phyloP scores from a whole-genome alignment of 1,140 invertebrate species.

The Plectrocnemia conspersa region DNA sequence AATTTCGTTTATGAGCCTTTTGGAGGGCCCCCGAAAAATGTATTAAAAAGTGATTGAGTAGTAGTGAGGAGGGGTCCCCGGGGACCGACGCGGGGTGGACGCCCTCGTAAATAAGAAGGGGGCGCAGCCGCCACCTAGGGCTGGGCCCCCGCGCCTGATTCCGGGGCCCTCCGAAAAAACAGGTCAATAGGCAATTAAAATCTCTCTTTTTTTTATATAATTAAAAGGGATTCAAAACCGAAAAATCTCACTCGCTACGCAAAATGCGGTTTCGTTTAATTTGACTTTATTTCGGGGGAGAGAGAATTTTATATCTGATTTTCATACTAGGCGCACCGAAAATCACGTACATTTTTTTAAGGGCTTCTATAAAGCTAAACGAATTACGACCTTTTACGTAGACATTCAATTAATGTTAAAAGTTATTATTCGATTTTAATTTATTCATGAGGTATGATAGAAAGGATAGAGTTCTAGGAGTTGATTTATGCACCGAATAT shows the following conservation, averaged over 20 bases:
- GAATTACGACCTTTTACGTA: slow-evolving; percentile 21
- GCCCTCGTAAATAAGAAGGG: slow-evolving; percentile 18
- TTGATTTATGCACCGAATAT: too few species aligned
- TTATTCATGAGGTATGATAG: slow-evolving; percentile 18
- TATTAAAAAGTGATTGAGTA: slow-evolving; percentile 30
- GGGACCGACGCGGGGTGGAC: neutral
- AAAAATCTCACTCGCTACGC: slow-evolving; percentile 26
- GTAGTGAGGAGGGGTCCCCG: slow-evolving; percentile 16
- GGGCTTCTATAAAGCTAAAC: slow-evolving; percentile 13
- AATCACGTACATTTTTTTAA: slow-evolving; percentile 20
- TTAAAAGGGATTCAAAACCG: slow-evolving; percentile 24
- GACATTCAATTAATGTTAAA: slow-evolving; percentile 23
- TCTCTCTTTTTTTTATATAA: slow-evolving; percentile 23
- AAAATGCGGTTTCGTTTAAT: slow-evolving; percentile 27
- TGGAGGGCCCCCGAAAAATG: slow-evolving; percentile 27
- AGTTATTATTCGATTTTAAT: slow-evolving; percentile 26
- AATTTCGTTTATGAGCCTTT: slow-evolving; percentile 29
- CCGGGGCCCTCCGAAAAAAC: slow-evolving; percentile 10
- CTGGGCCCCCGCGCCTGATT: neutral
- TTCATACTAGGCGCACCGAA: slow-evolving; percentile 1
- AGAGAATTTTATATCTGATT: slow-evolving; percentile 24
- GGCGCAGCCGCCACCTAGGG: neutral
- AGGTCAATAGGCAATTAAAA: slow-evolving; percentile 32
- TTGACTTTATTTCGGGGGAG: slow-evolving; percentile 24
- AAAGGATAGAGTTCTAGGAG: too few species aligned